Base-by-base conservation (phyloP, 2,797 vertebrate genomes). In the Lepidocolaptes lacrymiger region DNA sequence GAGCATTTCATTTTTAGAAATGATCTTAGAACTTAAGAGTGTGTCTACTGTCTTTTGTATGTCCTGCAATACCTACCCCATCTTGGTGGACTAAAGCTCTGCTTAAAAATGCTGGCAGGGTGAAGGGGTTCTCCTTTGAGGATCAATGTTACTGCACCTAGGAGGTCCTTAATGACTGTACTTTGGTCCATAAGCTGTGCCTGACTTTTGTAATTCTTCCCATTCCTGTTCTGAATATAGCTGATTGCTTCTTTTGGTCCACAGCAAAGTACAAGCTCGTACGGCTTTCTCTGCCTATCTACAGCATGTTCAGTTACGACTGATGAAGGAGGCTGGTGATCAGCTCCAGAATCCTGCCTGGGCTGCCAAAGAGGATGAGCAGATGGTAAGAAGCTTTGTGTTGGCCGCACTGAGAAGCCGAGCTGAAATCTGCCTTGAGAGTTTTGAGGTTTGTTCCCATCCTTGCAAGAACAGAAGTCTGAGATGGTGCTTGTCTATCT, bases 261-360 rank as follows among this genome's bases (percentile, higher is more conserved):
- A 51, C 95, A 99, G 99, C 98, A 99, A 99, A 97, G 98, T 99
- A 37, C 99, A 99, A 97, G 99, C 99, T 59, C 98, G 99, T 76
- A 97, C 97, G 97, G 98, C 99, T 82, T 99, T 99, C 97, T 99
- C 99, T 93, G 98, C 98, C 44, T 99, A 99, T 96, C 98, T 99
- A 52, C 98, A 98, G 82, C 98, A 98, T 3, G 99, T 99, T 89
- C 99, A 99, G 94, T 97, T 98, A 83, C 98, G 99, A 76, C 98
- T 99, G 88, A 97, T 98, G 97, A 97, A 97, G 84, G 99, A 99
- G 88, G 98, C 97, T 96, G 98, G 97, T 17, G 96, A 96, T 63
- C 97, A 98, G 82, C 96, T 96, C 64, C 91, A 95, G 77, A 97
- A 96, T 96, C 97, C 98, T 92, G 94, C 97, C 37, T 98, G 98